Conservation (phyloP, 2,113 vertebrate genomes). For the Periophthalmodon schlosseri region DNA sequence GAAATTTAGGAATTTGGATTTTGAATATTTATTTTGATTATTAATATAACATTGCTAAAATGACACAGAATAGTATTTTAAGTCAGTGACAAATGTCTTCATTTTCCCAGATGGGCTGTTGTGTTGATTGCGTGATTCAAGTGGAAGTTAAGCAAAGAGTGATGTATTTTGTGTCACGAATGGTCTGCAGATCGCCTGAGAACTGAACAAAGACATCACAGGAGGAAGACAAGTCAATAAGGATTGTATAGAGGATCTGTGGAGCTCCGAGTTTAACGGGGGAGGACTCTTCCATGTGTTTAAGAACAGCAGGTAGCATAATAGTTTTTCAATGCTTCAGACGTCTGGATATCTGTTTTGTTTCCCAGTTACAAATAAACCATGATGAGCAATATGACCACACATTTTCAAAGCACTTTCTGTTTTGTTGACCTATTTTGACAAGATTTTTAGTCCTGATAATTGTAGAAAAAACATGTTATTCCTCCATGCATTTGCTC, state of each 20-base stretch:
- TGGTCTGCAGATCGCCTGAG: background rate
- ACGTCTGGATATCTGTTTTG: too few species aligned
- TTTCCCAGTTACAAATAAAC: background rate
- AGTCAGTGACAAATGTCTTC: background rate
- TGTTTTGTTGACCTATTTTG: too few species aligned
- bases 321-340: background rate
- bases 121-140: background rate
- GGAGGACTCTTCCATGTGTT: background rate
- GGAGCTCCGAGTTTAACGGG: background rate
- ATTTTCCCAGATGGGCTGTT: background rate
- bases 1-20: too few species aligned
- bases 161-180: background rate
- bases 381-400: too few species aligned
- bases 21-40: too few species aligned
- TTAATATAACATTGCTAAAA: background rate
- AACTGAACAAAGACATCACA: background rate
- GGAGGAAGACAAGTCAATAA: background rate
- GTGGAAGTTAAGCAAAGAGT: background rate
- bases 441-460: too few species aligned
- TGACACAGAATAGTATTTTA: background rate
- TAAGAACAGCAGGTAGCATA: background rate
- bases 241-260: background rate
- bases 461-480: too few species aligned
- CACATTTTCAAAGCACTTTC: background rate
- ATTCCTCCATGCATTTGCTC: background rate